Evolutionary conservation across 2,797 vertebrate genomes (phyloP).

Genomic region (Lophotriccus pileatus): DNA sequence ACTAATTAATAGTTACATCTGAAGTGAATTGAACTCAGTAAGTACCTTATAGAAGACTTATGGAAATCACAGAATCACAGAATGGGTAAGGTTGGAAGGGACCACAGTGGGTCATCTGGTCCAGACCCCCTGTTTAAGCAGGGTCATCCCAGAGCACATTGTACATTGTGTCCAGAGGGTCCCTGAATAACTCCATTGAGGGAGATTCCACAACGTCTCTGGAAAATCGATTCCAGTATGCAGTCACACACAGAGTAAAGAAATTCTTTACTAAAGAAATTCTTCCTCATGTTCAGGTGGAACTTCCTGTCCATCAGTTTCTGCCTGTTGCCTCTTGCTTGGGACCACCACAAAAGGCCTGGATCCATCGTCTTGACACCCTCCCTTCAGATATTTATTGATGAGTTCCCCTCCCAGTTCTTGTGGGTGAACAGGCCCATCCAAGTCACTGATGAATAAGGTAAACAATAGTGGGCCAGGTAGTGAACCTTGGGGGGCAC

Average conservation of each 20-base stretch:
- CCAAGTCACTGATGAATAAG: not conserved
- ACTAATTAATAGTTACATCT: not conserved
- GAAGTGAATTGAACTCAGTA: not conserved
- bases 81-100: not conserved
- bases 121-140: not conserved
- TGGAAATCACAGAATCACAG: not conserved
- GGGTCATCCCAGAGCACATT: rapidly evolving
- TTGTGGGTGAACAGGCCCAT: not conserved
- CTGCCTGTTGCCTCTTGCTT: not conserved
- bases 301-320: not conserved
- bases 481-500: not conserved
- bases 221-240: not conserved
- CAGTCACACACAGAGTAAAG: not conserved
- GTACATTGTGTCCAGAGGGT: not conserved
- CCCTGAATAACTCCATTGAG: not conserved
- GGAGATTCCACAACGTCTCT: not conserved
- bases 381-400: not conserved
- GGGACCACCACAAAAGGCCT: not conserved
- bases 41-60: not conserved
- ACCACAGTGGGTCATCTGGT: not conserved
- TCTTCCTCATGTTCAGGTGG: not conserved
- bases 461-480: not conserved
- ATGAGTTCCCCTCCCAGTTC: not conserved
- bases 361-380: not conserved
- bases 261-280: not conserved